Percentiles rank a stretch among this genome's conserved stretches.
These are phyloP conservation scores for Lasioglossum calceatum DNA, from an alignment of 2,888 invertebrate genomes.

Conservation along the genomic window DNA sequence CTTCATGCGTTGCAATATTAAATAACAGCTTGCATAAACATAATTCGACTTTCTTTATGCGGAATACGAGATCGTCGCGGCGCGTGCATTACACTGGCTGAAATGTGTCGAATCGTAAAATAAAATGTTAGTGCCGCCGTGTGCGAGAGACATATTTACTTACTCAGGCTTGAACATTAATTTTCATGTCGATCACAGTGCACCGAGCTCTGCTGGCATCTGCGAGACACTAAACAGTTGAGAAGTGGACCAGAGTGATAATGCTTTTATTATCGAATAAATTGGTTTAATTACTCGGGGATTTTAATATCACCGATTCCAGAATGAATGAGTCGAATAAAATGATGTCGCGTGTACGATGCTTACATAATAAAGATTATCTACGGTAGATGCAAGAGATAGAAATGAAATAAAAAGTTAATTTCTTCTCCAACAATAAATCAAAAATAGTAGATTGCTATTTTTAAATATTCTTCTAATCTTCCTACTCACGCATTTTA, in stretches of 20 bases:
- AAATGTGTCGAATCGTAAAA: background rate
- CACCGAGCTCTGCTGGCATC: background rate
- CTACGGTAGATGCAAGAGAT: no score
- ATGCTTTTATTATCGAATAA: background rate
- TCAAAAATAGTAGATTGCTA: no score
- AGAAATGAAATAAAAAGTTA: no score
- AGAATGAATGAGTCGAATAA: background rate
- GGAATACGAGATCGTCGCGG: conserved; percentile 1
- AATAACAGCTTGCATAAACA: conserved; percentile 8
- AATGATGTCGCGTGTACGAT: background rate
- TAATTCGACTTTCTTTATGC: conserved; percentile 10
- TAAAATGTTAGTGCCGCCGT: background rate
- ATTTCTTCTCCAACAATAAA: no score
- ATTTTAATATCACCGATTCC: background rate
- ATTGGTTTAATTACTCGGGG: background rate
- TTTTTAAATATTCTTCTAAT: no score
- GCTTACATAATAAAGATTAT: no score
- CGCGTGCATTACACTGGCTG: background rate
- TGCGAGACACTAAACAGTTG: background rate
- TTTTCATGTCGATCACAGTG: background rate
- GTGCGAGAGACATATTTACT: background rate
- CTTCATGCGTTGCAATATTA: conserved; percentile 4
- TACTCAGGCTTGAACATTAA: background rate
- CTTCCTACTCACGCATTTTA: no score
- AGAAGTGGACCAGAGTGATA: background rate